phyloP scores from a whole-genome alignment of 2,113 vertebrate species.

The Lophotis ruficrista region DNA sequence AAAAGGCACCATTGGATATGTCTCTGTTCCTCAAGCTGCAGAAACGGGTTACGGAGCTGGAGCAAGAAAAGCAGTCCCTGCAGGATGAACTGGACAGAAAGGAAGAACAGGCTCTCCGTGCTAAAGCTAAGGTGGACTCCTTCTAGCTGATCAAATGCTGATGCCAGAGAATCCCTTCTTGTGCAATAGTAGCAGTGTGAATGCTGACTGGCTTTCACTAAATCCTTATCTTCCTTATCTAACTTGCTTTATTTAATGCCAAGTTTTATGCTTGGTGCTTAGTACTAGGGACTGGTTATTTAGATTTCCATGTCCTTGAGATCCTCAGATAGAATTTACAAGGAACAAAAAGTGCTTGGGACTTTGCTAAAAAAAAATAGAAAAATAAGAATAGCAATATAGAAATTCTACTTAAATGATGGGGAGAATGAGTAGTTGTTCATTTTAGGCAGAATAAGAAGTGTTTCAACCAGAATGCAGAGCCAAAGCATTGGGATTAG shows the following conservation, averaged over 20 bases:
- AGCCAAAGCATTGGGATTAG: neutral
- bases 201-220: constrained; percentile 6
- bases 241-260: neutral
- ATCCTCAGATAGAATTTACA: neutral
- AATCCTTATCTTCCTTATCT: neutral
- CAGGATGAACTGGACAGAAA: constrained; percentile 94
- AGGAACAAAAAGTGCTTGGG: neutral
- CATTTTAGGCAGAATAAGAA: neutral
- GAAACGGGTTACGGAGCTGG: constrained; percentile 93
- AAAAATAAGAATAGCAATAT: neutral
- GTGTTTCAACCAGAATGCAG: neutral
- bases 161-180: neutral
- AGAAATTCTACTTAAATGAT: neutral
- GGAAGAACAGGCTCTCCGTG: constrained; percentile 91
- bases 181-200: neutral
- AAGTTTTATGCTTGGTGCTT: neutral
- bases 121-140: constrained; percentile 85
- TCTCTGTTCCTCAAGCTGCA: constrained; percentile 97
- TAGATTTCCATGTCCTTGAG: neutral
- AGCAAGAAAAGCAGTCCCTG: constrained; percentile 94
- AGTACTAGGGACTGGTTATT: neutral
- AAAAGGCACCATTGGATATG: constrained; percentile 89
- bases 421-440: neutral
- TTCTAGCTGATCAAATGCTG: constrained; percentile 19
- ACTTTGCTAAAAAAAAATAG: neutral